A percentile compares a stretch with the other conserved stretches of the same genome.
Evolutionary conservation across 2,888 invertebrate genomes (phyloP).

Genomic region (Limnephilus marmoratus): DNA sequence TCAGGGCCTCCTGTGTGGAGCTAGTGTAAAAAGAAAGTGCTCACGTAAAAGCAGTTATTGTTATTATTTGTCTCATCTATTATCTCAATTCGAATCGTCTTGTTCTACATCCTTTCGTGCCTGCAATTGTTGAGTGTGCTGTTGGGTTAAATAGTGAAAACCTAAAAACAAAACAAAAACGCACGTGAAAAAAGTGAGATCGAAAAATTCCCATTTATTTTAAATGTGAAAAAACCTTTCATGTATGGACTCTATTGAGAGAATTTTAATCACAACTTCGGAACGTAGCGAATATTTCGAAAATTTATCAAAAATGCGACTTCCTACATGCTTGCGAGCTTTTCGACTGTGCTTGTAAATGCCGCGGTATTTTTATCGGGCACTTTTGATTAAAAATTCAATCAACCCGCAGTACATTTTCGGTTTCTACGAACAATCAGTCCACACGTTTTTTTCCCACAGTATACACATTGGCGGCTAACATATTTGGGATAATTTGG

Average conservation of each 20-base stretch:
- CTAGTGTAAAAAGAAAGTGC: too few species aligned
- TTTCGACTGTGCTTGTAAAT: not conserved
- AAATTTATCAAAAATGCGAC: not conserved
- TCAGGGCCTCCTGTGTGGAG: too few species aligned
- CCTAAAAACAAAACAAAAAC: not conserved
- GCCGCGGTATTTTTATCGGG: not conserved
- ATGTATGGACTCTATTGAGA: not conserved
- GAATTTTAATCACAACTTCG: not conserved
- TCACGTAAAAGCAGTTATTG: not conserved
- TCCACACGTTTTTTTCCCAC: not conserved
- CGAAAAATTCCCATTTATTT: not conserved
- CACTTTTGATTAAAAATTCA: slow-evolving; percentile 63
- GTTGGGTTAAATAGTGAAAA: not conserved
- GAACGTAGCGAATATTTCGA: not conserved
- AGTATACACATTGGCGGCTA: not conserved
- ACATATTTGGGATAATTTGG: not conserved
- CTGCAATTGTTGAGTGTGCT: not conserved
- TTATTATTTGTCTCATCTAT: not conserved
- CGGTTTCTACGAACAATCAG: slow-evolving; percentile 58
- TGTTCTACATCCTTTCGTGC: not conserved
- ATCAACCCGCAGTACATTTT: slow-evolving; percentile 61
- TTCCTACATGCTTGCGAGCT: not conserved
- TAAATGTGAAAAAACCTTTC: not conserved
- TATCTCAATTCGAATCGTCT: not conserved
- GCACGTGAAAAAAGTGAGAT: not conserved